A percentile compares a stretch with the other conserved stretches of the same genome.
Evolutionary conservation across 2,113 vertebrate species (phyloP).

Genomic region (Podocnemis expansa): DNA sequence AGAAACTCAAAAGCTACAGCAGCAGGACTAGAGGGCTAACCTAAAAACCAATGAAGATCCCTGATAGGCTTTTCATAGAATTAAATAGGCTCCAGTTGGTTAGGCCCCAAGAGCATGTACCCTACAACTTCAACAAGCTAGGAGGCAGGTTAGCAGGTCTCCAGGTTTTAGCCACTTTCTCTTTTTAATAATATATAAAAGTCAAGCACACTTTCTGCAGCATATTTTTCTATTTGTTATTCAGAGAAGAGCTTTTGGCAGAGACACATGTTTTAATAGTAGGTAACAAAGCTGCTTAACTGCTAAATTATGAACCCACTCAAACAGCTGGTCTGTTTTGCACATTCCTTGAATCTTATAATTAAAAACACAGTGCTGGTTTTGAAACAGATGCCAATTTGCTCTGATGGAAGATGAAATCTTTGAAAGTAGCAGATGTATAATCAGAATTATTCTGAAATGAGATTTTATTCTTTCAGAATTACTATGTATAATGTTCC

Average conservation of each 20-base stretch:
- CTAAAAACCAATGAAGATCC: not conserved
- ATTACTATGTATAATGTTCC: not conserved
- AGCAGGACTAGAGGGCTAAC: not conserved
- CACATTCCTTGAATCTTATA: not conserved
- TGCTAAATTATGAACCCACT: not conserved
- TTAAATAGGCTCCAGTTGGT: not conserved
- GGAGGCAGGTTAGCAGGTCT: not conserved
- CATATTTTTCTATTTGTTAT: not conserved
- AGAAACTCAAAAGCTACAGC: not conserved
- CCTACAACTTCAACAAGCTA: not conserved
- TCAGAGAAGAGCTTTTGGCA: not conserved
- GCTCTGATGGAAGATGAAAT: not conserved
- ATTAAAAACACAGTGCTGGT: not conserved
- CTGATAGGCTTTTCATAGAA: not conserved
- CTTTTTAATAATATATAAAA: not conserved
- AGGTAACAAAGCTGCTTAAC: conserved; percentile 26
- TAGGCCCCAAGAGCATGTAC: not conserved
- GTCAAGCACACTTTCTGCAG: not conserved
- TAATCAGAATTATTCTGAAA: not conserved
- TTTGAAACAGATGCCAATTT: not conserved
- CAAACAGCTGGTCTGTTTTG: conserved; percentile 21
- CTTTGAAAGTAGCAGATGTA: not conserved
- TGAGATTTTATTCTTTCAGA: not conserved
- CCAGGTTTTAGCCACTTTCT: not conserved
- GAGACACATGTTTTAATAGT: not conserved